These are phyloP conservation scores for Lethrus apterus DNA, from an alignment of 1,140 invertebrate species.

Conservation along the genomic window DNA sequence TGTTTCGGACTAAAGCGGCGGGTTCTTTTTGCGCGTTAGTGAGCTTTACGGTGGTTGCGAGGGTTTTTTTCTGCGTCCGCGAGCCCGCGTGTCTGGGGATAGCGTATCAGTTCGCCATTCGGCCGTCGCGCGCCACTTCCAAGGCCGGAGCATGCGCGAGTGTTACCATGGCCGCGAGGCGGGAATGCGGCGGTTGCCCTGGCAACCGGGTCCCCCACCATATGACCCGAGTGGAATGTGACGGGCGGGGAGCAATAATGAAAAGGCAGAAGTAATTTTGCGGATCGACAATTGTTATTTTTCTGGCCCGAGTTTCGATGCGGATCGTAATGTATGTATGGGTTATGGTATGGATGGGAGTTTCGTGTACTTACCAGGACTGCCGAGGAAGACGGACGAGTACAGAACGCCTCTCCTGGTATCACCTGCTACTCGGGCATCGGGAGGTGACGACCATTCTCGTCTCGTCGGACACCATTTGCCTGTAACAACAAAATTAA, in stretches of 20 bases:
- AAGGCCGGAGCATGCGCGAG: slow-evolving; percentile 35
- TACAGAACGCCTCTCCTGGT: slow-evolving; percentile 72
- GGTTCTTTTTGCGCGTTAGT: not conserved
- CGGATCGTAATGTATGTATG: not conserved
- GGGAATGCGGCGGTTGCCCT: slow-evolving; percentile 44
- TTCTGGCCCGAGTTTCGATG: slow-evolving; percentile 17
- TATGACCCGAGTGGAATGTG: slow-evolving; percentile 37
- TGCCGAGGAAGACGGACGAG: slow-evolving; percentile 83
- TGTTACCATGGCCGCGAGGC: slow-evolving; percentile 43
- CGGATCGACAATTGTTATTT: slow-evolving; percentile 29
- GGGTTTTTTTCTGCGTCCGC: not conserved
- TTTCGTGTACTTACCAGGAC: slow-evolving; percentile 64
- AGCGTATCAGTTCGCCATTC: slow-evolving; percentile 30
- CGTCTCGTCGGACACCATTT: slow-evolving; percentile 83
- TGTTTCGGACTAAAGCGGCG: slow-evolving; percentile 7
- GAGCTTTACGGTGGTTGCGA: not conserved
- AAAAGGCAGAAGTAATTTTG: slow-evolving; percentile 28
- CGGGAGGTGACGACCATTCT: slow-evolving; percentile 79
- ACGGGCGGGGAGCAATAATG: slow-evolving; percentile 26
- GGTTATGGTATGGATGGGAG: not conserved
- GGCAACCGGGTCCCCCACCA: slow-evolving; percentile 38
- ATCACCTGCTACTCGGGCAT: slow-evolving; percentile 61
- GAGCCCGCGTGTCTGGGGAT: not conserved
- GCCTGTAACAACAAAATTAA: slow-evolving; percentile 55
- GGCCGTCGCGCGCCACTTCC: slow-evolving; percentile 30